phyloP scores from a whole-genome alignment of 92 coral and sea anemone genomes.

The Micromussa lordhowensis region DNA sequence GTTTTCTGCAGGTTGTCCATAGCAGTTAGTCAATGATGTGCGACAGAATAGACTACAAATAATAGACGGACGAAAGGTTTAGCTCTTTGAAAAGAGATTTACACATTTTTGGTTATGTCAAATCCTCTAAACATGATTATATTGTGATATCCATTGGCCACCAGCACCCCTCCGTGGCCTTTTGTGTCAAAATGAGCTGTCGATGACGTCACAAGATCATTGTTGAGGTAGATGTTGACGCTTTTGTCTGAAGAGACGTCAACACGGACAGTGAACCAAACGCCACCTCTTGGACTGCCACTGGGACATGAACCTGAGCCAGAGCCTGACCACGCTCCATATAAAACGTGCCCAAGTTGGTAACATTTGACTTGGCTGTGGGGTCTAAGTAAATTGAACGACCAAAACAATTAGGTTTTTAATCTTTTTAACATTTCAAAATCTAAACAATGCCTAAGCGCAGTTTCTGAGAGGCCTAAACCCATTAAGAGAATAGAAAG shows the following conservation, averaged over 20 bases:
- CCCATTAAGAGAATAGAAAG: too few species aligned
- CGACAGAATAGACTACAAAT: too few species aligned
- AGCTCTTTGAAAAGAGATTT: too few species aligned
- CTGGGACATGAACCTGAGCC: background rate
- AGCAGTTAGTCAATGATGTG: too few species aligned
- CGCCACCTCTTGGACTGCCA: background rate
- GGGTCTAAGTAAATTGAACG: background rate
- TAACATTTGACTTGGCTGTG: background rate
- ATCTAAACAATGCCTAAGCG: too few species aligned
- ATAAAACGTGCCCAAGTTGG: background rate
- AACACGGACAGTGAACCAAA: conserved; percentile 10
- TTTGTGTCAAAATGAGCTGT: background rate
- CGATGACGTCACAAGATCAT: background rate
- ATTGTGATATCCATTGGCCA: background rate
- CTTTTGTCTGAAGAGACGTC: background rate
- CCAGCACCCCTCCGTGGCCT: background rate
- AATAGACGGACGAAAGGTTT: too few species aligned
- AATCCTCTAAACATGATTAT: background rate
- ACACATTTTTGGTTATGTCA: background rate
- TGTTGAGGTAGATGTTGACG: background rate
- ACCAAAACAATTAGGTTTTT: too few species aligned
- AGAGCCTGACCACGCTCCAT: background rate
- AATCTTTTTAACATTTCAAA: too few species aligned
- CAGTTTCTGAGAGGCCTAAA: too few species aligned
- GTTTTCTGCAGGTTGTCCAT: too few species aligned